These are phyloP conservation scores for Diadophis punctatus DNA, from an alignment of 2,113 vertebrate species.

Conservation along the genomic window DNA sequence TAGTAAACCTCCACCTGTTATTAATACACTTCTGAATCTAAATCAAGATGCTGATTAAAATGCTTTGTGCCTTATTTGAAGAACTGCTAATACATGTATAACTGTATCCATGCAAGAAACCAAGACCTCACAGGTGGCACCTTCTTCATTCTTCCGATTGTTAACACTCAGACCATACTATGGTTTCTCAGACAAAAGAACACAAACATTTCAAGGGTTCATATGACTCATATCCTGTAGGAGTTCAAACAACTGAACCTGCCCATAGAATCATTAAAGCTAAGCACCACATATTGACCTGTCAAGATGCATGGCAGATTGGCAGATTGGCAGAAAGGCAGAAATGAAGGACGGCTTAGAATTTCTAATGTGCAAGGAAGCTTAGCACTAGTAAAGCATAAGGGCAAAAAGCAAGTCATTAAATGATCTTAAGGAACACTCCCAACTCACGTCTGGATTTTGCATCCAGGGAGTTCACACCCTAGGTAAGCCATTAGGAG, in stretches of 20 bases:
- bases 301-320: not conserved
- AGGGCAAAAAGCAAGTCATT: fast-evolving
- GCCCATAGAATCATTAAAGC: slow-evolving; percentile 48
- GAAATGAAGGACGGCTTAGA: fast-evolving
- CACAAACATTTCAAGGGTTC: slow-evolving; percentile 54
- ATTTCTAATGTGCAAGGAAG: not conserved
- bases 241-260: slow-evolving; percentile 59
- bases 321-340: not conserved
- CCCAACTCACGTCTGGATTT: fast-evolving
- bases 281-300: slow-evolving; percentile 33
- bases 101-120: not conserved
- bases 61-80: not conserved
- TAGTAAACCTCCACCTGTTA: not conserved
- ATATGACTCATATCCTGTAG: slow-evolving; percentile 70
- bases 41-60: not conserved
- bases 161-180: slow-evolving; percentile 34
- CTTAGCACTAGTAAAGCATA: fast-evolving
- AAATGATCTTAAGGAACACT: not conserved
- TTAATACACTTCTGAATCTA: not conserved
- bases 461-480: not conserved
- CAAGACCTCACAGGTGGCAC: not conserved
- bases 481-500: not conserved
- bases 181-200: slow-evolving; percentile 52
- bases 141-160: slow-evolving; percentile 25
- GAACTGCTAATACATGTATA: not conserved